Evolutionary conservation across 2,113 vertebrate species (phyloP), one percentile per base, ranked within the genome.

Genomic region (Abramis brama): DNA sequence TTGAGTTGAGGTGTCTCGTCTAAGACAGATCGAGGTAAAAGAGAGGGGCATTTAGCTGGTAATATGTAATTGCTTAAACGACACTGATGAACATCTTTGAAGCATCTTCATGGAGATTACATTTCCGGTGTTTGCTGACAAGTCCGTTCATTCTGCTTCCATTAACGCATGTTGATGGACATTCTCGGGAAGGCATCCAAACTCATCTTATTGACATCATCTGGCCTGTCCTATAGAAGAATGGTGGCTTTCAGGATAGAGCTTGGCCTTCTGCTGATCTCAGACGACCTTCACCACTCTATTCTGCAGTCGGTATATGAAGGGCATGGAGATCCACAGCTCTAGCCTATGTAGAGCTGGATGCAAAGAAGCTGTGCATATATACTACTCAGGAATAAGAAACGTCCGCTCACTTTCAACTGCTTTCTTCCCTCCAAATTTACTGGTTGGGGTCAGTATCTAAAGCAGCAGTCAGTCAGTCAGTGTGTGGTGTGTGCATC

Each of bases 71-170:
- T 50, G 77, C 27, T 82, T 70, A 52, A 70, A 52, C 0, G 45
- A 50, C 79, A 82, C 79, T 52, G 79, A 82, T 82, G 27, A 33
- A 82, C 79, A 7, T 82, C 45, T 82, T 55, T 70, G 21, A 70
- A 52, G 64, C 36, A 13, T 82, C 62, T 33, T 50, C 79, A 68
- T 47, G 43, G 62, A 50, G 62, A 82, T 70, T 52, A 68, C 43
- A 36, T 82, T 52, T 68, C 79, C n/a, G 27, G 39, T 82, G 60
- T 82, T 82, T 68, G 79, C 43, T 82, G 62, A 82, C 60, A 82
- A 82, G 25, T 11, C 25, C 10, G 60, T 81, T 82, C 43, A 82
- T 27, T 27, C 27, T 27, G 27, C 27, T 27, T 27, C 27, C 27
- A 27, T 82, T 82, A 82, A 70, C 6, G 27, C 79, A 70, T 15